Evolutionary conservation across 2,888 invertebrate genomes (phyloP), one percentile per base, ranked within the genome.

Genomic region (Nowickia ferox): DNA sequence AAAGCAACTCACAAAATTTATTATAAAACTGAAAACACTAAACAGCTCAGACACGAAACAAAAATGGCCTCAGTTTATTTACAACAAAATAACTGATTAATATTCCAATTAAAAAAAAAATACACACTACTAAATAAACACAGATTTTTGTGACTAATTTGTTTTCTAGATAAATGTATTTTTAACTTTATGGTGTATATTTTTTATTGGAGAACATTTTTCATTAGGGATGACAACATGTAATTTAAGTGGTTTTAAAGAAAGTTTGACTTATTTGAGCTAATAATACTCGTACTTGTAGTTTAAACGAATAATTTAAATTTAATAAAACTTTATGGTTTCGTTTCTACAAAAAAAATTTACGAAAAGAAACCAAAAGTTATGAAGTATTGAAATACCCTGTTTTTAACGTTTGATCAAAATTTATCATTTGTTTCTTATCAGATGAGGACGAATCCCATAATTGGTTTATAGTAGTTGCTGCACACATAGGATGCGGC

Each of bases 71-170:
- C 63, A 65, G 55, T 69, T 59, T 42, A 59, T 53, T 59, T 40
- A 30, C 22, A 22, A 66, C 19, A 46, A 30, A 19, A 66, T n/a
- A 66, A 30, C 6, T 71, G 22, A 42, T 42, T 22, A 69, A 44
- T 63, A 38, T 40, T 72, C 10, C 44, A 69, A 69, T 68, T 22
- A 8, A 59, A 53, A 22, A 79, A 74, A 51, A 71, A 46, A 19
- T 51, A 63, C 79, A 72, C 71, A 79, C 61, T 63, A 71, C 53
- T 79, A 61, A 51, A 78, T 69, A 40, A 48, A 57, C 19, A 44
- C 11, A 38, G 19, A 48, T 55, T 63, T 48, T 77, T 81, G 77
- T 81, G 55, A 85, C 84, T 81, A 85, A 85, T 78, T 69, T 57
- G 15, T 9, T 72, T 65, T n/a, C 15, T 59, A 55, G 22, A 42